Evolutionary conservation across 2,113 vertebrate genomes (phyloP), one percentile per base, ranked within the genome.

Genomic region (Conger conger): DNA sequence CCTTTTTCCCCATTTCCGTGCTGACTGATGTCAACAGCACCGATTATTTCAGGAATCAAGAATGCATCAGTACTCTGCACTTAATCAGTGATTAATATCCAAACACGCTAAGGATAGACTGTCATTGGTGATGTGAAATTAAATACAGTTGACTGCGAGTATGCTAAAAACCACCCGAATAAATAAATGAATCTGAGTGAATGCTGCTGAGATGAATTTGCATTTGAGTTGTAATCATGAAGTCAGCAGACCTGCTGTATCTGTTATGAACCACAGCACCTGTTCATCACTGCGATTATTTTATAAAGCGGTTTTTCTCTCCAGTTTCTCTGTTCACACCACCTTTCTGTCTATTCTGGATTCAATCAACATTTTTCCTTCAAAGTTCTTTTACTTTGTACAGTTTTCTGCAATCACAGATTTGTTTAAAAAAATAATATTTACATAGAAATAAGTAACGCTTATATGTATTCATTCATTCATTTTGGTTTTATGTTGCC

Each of bases 1-100:
- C 53, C 0, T 18, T 16, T 57, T 82, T 60, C 2, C 50, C 27
- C 13, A 35, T 82, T 82, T 40, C 35, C 9, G 60, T 60, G 13
- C 53, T 82, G 30, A 73, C n/a, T 73, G n/a, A 30, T 73, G 68
- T 30, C 68, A 63, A 63, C 57, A 73, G 68, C 68, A 73, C n/a
- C 27, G 13, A n/a, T 73, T 73, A 11, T 30, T 73, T 73, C n/a
- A 0, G n/a, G 68, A 73, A 73, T 33, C 68, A 73, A 73, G 68
- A 73, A 33, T 73, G 68, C 27, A 73, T 73, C 68, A 73, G 8
- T 73, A n/a, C n/a, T n/a, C n/a, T n/a, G 23, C 3, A 16, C 4
- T 33, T 7, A 27, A 73, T 13, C 27, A 73, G 1, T 73, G 57
- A 63, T 27, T 63, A 23, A 63, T 23, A 63, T 0, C 57, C 18